Evolutionary conservation across 2,797 vertebrate species (phyloP), one percentile per base, ranked within the genome.

Genomic region (Chrosomus eos): DNA sequence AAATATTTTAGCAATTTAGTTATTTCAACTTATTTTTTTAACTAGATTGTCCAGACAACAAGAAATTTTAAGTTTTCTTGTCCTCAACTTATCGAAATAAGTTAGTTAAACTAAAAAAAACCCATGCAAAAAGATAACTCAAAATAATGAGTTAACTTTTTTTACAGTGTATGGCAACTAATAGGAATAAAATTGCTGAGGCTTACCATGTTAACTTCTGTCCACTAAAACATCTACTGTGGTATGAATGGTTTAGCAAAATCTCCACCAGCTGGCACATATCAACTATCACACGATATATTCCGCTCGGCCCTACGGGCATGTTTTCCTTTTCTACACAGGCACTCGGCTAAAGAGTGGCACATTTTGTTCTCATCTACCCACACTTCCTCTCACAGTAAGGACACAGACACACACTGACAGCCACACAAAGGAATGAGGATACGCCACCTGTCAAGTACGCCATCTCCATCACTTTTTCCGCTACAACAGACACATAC

Each of bases 331-430:
- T 64, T 78, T 45, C 55, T 21, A n/a, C 18, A 53, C 26, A 73
- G 55, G 51, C 74, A 79, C 67, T 79, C 60, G 31, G 38, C 43
- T 38, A 87, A 80, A 88, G 28, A 89, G 71, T 70, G 81, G 85
- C 23, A 90, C 88, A 89, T 86, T 88, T 90, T 89, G 86, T 89
- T 90, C 90, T 90, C 43, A 31, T 88, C 85, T 82, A 88, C 81
- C 33, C 81, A 87, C 89, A 88, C 67, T 73, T 79, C 28, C 66
- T 83, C 87, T 43, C 83, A 81, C 76, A 62, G 62, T 81, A 82
- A 84, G 85, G 58, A 28, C 85, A 82, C 77, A 64, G 67, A 33
- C 70, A 40, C 81, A 74, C 80, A 78, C 76, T 60, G 71, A 80
- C 74, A 84, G 66, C 48, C 70, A 86, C 68, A 62, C 62, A 67